A percentile compares a stretch with the other conserved stretches of the same genome.
Conservation (phyloP, 2,888 invertebrate species). For the Xiphydria camelus region DNA sequence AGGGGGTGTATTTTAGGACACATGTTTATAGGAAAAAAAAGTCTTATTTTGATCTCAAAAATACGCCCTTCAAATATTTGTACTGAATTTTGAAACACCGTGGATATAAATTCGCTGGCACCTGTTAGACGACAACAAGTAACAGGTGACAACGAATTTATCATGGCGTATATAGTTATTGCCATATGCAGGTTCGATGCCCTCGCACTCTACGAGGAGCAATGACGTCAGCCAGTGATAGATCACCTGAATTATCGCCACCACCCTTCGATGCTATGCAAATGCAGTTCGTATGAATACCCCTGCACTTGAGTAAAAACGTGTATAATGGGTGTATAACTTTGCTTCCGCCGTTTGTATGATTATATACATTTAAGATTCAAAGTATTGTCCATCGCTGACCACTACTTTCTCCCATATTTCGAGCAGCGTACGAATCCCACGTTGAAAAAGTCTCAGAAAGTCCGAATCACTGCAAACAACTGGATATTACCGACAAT, state of each 20-base stretch:
- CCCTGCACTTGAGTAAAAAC: not conserved
- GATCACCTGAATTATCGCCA: constrained; percentile 46
- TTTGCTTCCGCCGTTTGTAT: no score
- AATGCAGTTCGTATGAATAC: not conserved
- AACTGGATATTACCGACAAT: constrained; percentile 53
- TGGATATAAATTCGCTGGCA: constrained; percentile 49
- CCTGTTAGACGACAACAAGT: constrained; percentile 47
- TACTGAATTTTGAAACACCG: no score
- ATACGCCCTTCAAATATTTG: no score
- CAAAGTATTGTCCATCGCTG: no score
- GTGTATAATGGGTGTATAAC: constrained; percentile 3
- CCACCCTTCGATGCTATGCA: constrained; percentile 14
- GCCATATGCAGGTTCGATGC: not conserved
- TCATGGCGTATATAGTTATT: not conserved
- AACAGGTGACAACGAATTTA: not conserved
- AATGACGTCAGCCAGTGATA: constrained; percentile 39
- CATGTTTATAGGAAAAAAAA: no score
- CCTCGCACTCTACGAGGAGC: not conserved
- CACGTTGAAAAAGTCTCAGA: constrained; percentile 28
- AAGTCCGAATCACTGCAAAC: constrained; percentile 52
- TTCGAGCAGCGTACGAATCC: no score
- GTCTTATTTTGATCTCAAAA: no score
- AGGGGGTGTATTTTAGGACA: no score
- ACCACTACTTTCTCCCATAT: no score
- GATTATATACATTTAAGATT: no score